These are phyloP conservation scores for Melospiza melodia DNA, from an alignment of 2,113 vertebrate species.

Conservation along the genomic window DNA sequence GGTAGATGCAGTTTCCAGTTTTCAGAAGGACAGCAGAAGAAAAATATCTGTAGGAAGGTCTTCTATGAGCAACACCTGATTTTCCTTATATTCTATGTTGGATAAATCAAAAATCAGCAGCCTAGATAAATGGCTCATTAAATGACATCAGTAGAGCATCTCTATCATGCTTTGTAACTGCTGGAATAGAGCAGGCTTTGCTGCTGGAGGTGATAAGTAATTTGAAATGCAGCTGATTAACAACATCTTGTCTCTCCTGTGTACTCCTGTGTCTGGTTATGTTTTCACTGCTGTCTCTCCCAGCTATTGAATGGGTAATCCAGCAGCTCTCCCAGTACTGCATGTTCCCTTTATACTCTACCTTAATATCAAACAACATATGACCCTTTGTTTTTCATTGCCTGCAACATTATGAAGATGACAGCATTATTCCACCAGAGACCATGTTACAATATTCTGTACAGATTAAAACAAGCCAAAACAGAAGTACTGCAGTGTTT, in stretches of 20 bases:
- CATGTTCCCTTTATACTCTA: slow-evolving; percentile 7
- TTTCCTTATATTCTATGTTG: background rate
- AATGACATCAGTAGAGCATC: background rate
- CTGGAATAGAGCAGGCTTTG: background rate
- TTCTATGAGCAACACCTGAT: background rate
- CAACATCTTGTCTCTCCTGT: background rate
- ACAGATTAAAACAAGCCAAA: background rate
- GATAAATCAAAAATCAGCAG: background rate
- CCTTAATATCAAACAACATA: background rate
- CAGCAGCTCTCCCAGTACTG: slow-evolving; percentile 1
- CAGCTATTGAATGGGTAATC: slow-evolving; percentile 11
- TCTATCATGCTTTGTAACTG: background rate
- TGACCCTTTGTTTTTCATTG: background rate
- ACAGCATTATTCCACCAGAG: background rate
- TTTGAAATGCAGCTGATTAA: background rate
- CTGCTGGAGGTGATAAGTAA: slow-evolving; percentile 13
- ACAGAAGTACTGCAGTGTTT: background rate
- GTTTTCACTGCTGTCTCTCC: slow-evolving; percentile 6
- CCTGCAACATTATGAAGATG: slow-evolving; percentile 13
- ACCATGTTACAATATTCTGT: background rate
- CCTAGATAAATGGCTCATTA: background rate
- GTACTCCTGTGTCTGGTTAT: background rate
- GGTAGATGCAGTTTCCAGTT: background rate
- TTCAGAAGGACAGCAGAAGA: background rate
- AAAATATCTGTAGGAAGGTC: background rate